Evolutionary conservation across 2,797 vertebrate genomes (phyloP).

Genomic region (Premnoplex brunnescens): DNA sequence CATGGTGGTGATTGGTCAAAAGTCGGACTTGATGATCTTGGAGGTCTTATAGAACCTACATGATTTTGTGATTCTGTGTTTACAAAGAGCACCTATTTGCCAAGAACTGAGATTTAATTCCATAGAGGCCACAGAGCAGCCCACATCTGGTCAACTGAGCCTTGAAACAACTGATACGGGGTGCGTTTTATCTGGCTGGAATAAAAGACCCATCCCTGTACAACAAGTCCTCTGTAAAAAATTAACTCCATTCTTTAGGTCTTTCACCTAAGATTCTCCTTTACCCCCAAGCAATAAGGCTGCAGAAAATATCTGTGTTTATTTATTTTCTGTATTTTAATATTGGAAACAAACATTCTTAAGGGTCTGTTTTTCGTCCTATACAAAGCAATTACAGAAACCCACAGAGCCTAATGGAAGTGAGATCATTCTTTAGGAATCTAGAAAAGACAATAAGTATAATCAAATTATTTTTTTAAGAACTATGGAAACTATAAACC

Average conservation of each 20-base stretch:
- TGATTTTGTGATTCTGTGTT: neutral
- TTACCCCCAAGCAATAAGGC: neutral
- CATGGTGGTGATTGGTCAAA: neutral
- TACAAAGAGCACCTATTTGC: neutral
- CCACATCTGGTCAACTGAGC: neutral
- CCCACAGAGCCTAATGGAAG: neutral
- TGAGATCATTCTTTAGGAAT: conserved; percentile 12
- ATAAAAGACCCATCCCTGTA: neutral
- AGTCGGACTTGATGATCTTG: neutral
- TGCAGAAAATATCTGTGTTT: conserved; percentile 2
- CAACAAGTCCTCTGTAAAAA: neutral
- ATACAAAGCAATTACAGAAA: conserved; percentile 5
- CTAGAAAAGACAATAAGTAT: conserved; percentile 14
- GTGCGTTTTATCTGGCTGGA: neutral
- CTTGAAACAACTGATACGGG: neutral
- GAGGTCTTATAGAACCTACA: neutral
- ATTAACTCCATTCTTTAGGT: neutral
- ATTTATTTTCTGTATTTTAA: conserved; percentile 23
- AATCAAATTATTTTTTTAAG: conserved; percentile 26
- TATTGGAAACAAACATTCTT: conserved; percentile 36
- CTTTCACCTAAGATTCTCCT: neutral
- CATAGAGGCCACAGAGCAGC: neutral
- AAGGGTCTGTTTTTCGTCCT: neutral
- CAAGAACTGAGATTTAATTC: neutral
- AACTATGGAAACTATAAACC: conserved; percentile 23